Evolutionary conservation across 2,113 vertebrate species (phyloP), one percentile per base, ranked within the genome.

Genomic region (Crotalus helleri): DNA sequence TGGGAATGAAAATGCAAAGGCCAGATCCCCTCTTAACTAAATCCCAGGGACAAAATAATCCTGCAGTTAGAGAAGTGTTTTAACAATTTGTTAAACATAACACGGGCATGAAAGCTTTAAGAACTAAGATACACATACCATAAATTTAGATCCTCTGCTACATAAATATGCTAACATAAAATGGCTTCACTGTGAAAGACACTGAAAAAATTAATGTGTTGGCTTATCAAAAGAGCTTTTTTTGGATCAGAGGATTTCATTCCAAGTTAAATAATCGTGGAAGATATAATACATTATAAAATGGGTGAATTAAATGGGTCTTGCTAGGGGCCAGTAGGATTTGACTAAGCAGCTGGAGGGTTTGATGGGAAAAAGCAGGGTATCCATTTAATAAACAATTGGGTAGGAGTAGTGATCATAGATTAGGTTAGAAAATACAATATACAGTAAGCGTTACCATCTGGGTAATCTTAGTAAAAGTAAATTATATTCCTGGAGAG

Each of bases 181-280:
- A 69, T 90, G 23, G 4, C 74, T 94, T 81, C 87, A 86, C 33
- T 61, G n/a, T 39, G 5, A 89, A 92, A 81, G 59, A 96, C 96
- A 93, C 7, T 55, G 85, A 93, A 44, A 49, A 53, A 69, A 95
- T 92, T 59, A n/a, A 33, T 91, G 59, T 55, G 8, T 24, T 58
- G 54, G 49, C 24, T 94, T 15, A 49, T 55, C 94, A 49, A 91
- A 23, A 1, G 24, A 0, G 5, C 46, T 89, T 94, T 87, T 96
- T 44, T 69, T 95, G 61, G 94, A 59, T 96, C 58, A 85, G 46
- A 94, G 86, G 64, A 92, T 96, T 96, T 24, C 92, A 94, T 96
- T 92, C 94, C 88, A 91, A 90, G 92, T 96, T 93, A 93, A 94
- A 92, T 94, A 96, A 95, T 85, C 95, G 90, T 95, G 91, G 92